Base-by-base conservation (phyloP, 1,140 invertebrate species). In the Cephus cinctus region DNA sequence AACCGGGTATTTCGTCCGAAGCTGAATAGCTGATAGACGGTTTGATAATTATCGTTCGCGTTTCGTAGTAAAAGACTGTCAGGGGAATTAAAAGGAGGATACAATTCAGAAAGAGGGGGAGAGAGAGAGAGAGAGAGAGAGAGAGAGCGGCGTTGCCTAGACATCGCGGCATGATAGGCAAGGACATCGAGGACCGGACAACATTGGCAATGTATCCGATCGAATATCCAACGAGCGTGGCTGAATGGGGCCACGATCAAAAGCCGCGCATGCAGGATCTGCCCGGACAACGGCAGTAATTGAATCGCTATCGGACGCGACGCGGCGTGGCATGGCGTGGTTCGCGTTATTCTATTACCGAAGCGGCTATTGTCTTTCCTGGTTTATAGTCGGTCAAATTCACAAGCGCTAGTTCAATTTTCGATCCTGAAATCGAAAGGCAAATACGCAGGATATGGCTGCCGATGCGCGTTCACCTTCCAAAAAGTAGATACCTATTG, bases 311-410 rank as follows among this genome's bases (percentile, higher is more conserved):
- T 69, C 63, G 61, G 54, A 59, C 61, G 57, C 61, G 58, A 55
- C 59, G 52, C 59, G 59, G 62, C 59, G n/a, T n/a, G n/a, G n/a
- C n/a, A n/a, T n/a, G n/a, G n/a, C n/a, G n/a, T n/a, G n/a, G n/a
- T 61, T 56, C 58, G 57, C 62, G 67, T 71, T 71, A 71, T 71
- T 71, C 67, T 69, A 71, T 68, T 71, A 71, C 63, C 58, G 63
- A 69, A 65, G 54, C 65, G 65, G 61, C 59, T 57, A 69, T 69
- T 71, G 67, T 69, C 65, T 68, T 67, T 50, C 45, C 54, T 71
- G 59, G 65, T 71, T 71, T 71, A 71, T 71, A 69, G 61, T 71
- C 45, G 30, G 12, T 46, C 53, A 61, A 57, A 61, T 57, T 52
- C 56, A 61, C 51, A 51, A 18, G 48, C 53, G 59, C 55, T 61